Evolutionary conservation across 92 coral and sea anemone genomes (phyloP), one percentile per base, ranked within the genome.

Genomic region (Porites divaricata): DNA sequence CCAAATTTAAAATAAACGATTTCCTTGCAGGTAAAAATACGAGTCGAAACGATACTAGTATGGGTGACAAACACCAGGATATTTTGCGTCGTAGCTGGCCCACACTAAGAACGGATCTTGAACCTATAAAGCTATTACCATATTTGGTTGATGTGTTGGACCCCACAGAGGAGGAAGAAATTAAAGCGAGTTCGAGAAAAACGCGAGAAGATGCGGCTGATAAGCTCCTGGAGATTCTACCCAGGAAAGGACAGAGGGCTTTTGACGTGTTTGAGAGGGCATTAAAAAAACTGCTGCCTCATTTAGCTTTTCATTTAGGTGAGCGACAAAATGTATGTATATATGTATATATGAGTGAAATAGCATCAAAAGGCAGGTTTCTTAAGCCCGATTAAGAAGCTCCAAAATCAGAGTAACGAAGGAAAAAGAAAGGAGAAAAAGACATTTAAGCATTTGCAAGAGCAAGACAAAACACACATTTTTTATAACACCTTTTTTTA

Each of bases 241-340:
- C 98, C 1, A 87, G 98, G 72, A 89, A 95, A 74, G 98, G 98
- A 1, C 92, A 93, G 6, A 51, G 79, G n/a, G 98, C 98, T 14
- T 94, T 92, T 85, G 66, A 78, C 1, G 79, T 71, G 6, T 92
- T 94, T 63, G 79, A 92, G 65, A 89, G 85, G 19, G 98, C 98
- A n/a, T 71, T 94, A 22, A 82, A 87, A 25, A 52, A 25, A 56
- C 86, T 85, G 11, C 98, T 92, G 72, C 90, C 90, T n/a, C 87
- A 86, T 72, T 63, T 94, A 24, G 98, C 92, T 25, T 62, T 28
- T 16, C 85, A 83, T 16, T 62, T 94, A 50, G 28, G 77, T 10
- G 75, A 85, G 35, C 93, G 92, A 70, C 77, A 69, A 81, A 93
- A 93, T 94, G 45, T 35, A 35, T n/a, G n/a, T n/a, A n/a, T n/a